Percentiles rank a stretch among this genome's conserved stretches.
phyloP scores from a whole-genome alignment of 2,888 invertebrate genomes.

The Lasius platythorax region DNA sequence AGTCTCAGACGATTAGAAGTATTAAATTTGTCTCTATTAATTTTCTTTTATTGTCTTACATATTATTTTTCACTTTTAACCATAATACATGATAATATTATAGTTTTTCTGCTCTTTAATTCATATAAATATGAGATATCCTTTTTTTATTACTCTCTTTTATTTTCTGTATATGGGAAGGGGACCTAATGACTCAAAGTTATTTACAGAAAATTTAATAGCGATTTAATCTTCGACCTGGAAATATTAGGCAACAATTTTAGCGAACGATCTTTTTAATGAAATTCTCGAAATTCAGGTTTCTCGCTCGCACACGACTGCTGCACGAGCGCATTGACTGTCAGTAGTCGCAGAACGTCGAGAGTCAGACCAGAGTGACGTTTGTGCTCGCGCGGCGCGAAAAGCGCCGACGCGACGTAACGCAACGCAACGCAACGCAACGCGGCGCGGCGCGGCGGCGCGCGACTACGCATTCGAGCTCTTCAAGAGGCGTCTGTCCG shows the following conservation, averaged over 20 bases:
- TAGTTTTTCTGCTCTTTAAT: background rate
- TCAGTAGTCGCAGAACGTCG: background rate
- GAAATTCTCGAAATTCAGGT: background rate
- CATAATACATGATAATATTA: background rate
- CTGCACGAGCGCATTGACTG: too few relatives aligned
- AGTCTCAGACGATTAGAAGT: background rate
- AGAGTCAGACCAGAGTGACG: constrained; percentile 1
- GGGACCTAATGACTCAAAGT: background rate
- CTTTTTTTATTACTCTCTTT: background rate
- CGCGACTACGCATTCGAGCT: background rate
- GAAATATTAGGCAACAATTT: background rate
- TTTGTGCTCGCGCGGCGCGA: background rate
- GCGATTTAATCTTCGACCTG: background rate
- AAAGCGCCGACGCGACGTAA: constrained; percentile 17
- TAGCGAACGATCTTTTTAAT: background rate
- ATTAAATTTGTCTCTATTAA: background rate
- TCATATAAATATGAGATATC: background rate
- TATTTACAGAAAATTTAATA: background rate
- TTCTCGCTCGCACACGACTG: background rate
- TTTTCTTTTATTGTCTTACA: background rate
- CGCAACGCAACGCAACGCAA: background rate
- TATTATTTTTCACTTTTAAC: background rate
- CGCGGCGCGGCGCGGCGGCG: background rate
- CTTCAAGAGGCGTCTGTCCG: constrained; percentile 15
- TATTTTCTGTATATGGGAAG: background rate